Percentiles rank a stretch among this genome's conserved stretches.
These are phyloP conservation scores for Leucosticte australis DNA, from an alignment of 2,113 vertebrate genomes.

Conservation along the genomic window DNA sequence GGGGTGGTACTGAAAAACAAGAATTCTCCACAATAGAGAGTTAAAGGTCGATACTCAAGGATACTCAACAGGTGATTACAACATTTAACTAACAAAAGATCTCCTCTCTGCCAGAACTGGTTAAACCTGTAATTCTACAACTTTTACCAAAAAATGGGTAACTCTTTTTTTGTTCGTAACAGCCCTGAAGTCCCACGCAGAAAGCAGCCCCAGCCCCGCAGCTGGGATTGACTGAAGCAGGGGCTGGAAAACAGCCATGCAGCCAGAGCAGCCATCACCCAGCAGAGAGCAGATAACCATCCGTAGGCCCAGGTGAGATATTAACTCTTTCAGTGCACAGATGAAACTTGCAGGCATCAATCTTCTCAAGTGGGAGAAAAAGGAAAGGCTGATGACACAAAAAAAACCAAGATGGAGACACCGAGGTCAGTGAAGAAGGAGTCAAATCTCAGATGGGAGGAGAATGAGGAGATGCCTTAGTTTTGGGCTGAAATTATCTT, in stretches of 20 bases:
- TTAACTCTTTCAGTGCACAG: not conserved
- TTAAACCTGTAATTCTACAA: too few relatives aligned
- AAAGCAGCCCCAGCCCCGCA: too few relatives aligned
- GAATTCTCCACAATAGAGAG: too few relatives aligned
- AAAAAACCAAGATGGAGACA: not conserved
- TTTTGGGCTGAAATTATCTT: not conserved
- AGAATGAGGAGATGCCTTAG: not conserved
- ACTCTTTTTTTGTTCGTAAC: too few relatives aligned
- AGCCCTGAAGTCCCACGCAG: not conserved
- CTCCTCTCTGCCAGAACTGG: too few relatives aligned
- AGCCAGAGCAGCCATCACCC: rapidly evolving
- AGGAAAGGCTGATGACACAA: not conserved
- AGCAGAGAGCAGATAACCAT: not conserved
- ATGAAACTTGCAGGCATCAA: not conserved
- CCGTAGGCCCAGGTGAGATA: rapidly evolving
- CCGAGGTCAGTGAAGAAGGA: not conserved
- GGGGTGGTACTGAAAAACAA: too few relatives aligned
- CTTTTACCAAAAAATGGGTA: too few relatives aligned
- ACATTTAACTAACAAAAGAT: too few relatives aligned
- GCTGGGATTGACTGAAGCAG: not conserved
- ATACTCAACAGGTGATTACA: too few relatives aligned
- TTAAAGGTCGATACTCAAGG: too few relatives aligned
- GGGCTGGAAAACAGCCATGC: not conserved
- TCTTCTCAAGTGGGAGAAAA: not conserved
- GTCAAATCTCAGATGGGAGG: not conserved